Evolutionary conservation across 2,797 vertebrate genomes (phyloP), one percentile per base, ranked within the genome.

Genomic region (Pipistrellus pygmaeus): DNA sequence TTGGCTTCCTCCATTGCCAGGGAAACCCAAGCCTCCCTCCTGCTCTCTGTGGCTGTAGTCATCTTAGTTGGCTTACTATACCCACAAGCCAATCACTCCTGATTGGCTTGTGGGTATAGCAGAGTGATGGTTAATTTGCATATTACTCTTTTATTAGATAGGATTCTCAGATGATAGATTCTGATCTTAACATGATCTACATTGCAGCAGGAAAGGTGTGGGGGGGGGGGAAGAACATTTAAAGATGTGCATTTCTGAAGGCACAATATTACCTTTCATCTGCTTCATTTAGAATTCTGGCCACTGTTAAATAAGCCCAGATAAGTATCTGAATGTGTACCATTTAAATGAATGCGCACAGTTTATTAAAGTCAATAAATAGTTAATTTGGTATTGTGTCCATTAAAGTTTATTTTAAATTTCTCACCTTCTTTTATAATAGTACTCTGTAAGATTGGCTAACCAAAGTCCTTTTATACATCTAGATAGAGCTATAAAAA

Each of bases 401-500:
- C 21, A 85, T 78, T 92, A 90, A 75, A 71, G 51, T 68, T 57
- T 44, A 81, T 53, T 89, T 69, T 71, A 80, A 69, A 84, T 41
- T 8, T 90, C n/a, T 81, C 15, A 48, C 14, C 20, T 83, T 90
- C 44, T 75, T 86, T 85, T 69, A 3, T 68, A 23, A 27, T 87
- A 38, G 83, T 83, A 51, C 23, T 87, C 46, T 88, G 6, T 77
- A 71, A 60, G 32, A 44, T 3, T 75, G 72, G 48, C 46, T 92
- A 85, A 51, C 53, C 72, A 73, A 68, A 91, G 20, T 77, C 38
- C 53, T 95, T 96, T 96, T 72, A 72, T 69, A 75, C 46, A 68
- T 80, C 57, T 91, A 57, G 44, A 80, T 48, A 93, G 55, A 75
- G 38, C 30, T 76, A 46, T 72, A 73, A 69, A 85, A 89, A 85